phyloP scores from a whole-genome alignment of 2,888 invertebrate species.

The Muscina levida region DNA sequence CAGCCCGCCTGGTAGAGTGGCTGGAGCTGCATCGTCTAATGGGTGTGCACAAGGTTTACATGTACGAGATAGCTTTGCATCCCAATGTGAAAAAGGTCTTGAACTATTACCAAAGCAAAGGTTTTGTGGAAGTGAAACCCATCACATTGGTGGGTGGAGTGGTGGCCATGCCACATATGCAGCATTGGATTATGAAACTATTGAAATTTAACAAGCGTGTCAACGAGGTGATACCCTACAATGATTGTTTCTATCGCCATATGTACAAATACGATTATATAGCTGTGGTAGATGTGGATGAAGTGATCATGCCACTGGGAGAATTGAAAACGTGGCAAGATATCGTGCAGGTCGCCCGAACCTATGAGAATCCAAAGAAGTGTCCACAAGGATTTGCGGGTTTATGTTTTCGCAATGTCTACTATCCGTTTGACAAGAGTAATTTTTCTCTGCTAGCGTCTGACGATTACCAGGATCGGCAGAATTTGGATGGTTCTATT shows the following conservation, averaged over 20 bases:
- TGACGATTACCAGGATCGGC: slow-evolving; percentile 84
- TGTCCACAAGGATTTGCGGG: slow-evolving; percentile 82
- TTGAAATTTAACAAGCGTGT: slow-evolving; percentile 94
- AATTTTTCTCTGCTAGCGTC: slow-evolving; percentile 69
- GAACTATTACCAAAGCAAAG: slow-evolving; percentile 83
- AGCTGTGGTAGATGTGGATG: slow-evolving; percentile 93
- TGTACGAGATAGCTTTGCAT: slow-evolving; percentile 93
- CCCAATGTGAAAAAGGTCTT: slow-evolving; percentile 91
- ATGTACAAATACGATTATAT: slow-evolving; percentile 93
- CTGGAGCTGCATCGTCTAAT: slow-evolving; percentile 90
- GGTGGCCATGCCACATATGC: slow-evolving; percentile 92
- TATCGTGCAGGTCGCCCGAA: slow-evolving; percentile 85
- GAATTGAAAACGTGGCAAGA: slow-evolving; percentile 85
- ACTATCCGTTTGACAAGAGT: slow-evolving; percentile 91
- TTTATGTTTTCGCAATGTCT: slow-evolving; percentile 93
- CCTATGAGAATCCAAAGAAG: slow-evolving; percentile 82
- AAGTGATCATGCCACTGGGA: slow-evolving; percentile 93
- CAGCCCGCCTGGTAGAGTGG: slow-evolving; percentile 94
- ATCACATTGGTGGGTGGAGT: slow-evolving; percentile 92
- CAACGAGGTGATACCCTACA: slow-evolving; percentile 96
- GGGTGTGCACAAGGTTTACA: slow-evolving; percentile 93
- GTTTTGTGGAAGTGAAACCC: slow-evolving; percentile 86
- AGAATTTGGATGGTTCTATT: no score
- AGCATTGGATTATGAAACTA: slow-evolving; percentile 90
- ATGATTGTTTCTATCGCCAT: slow-evolving; percentile 96